Evolutionary conservation across 1,140 invertebrate genomes (phyloP).

Genomic region (Goniozus legneri): DNA sequence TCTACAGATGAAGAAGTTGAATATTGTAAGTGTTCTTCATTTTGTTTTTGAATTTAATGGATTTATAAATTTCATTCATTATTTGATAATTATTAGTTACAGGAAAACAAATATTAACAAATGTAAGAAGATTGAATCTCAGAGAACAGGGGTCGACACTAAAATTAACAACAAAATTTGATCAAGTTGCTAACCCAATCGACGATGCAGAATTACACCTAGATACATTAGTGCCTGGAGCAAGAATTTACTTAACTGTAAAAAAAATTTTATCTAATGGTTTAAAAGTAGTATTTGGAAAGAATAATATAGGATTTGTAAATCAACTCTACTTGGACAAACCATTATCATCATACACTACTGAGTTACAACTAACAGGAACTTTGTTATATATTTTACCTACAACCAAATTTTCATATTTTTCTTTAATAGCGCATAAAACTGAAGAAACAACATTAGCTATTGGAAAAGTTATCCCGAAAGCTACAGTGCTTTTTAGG

Average conservation of each 20-base stretch:
- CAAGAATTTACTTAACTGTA: constrained; percentile 59
- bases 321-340: constrained; percentile 54
- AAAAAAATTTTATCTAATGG: constrained; percentile 61
- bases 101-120: constrained; percentile 62
- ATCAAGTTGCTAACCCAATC: constrained; percentile 48
- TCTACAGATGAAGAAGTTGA: constrained; percentile 44
- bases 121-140: constrained; percentile 56
- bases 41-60: too few relatives aligned
- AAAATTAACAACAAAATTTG: constrained; percentile 54
- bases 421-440: constrained; percentile 51
- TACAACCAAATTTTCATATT: constrained; percentile 62
- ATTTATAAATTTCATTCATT: background rate
- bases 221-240: constrained; percentile 61
- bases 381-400: constrained; percentile 66
- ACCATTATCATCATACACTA: constrained; percentile 37
- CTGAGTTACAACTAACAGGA: constrained; percentile 52
- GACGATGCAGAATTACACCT: constrained; percentile 49
- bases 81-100: constrained; percentile 37
- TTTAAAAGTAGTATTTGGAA: constrained; percentile 57
- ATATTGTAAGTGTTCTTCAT: constrained; percentile 49
- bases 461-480: too few relatives aligned
- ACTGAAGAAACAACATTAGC: too few relatives aligned
- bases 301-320: constrained; percentile 54
- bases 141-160: constrained; percentile 56
- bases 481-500: too few relatives aligned